phyloP scores from a whole-genome alignment of 1,140 invertebrate species.

The Zaprionus capensis region DNA sequence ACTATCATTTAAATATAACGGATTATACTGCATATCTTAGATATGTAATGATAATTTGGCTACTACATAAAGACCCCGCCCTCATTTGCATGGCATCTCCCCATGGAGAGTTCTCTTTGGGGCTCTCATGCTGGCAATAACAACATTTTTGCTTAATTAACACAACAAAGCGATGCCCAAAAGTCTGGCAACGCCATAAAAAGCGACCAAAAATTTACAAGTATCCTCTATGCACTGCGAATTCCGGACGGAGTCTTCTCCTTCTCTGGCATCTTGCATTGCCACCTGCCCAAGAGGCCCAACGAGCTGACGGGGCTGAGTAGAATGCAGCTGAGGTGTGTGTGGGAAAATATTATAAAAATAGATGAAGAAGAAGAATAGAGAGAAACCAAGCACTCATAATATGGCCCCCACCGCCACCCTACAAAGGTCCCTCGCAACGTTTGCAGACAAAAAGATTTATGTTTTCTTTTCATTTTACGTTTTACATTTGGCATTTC shows the following conservation, averaged over 20 bases:
- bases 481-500: constrained; percentile 50
- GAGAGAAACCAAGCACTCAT: constrained; percentile 30
- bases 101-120: constrained; percentile 25
- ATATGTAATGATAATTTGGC: not conserved
- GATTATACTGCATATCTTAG: too few relatives aligned
- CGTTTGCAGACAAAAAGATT: constrained; percentile 58
- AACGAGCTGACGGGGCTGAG: not conserved
- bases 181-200: constrained; percentile 52
- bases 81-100: constrained; percentile 23
- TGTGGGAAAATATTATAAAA: constrained; percentile 29
- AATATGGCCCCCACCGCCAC: constrained; percentile 9
- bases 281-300: constrained; percentile 20
- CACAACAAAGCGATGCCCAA: constrained; percentile 70
- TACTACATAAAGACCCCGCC: not conserved
- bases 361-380: constrained; percentile 12
- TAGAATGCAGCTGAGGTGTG: constrained; percentile 21
- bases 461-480: constrained; percentile 63
- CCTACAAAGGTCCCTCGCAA: constrained; percentile 14
- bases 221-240: constrained; percentile 19
- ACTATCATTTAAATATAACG: too few relatives aligned
- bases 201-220: constrained; percentile 33
- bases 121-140: constrained; percentile 43
- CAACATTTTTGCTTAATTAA: constrained; percentile 77
- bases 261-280: constrained; percentile 51
- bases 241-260: not conserved